Evolutionary conservation across 2,113 vertebrate species (phyloP).

Genomic region (Grantiella picta): DNA sequence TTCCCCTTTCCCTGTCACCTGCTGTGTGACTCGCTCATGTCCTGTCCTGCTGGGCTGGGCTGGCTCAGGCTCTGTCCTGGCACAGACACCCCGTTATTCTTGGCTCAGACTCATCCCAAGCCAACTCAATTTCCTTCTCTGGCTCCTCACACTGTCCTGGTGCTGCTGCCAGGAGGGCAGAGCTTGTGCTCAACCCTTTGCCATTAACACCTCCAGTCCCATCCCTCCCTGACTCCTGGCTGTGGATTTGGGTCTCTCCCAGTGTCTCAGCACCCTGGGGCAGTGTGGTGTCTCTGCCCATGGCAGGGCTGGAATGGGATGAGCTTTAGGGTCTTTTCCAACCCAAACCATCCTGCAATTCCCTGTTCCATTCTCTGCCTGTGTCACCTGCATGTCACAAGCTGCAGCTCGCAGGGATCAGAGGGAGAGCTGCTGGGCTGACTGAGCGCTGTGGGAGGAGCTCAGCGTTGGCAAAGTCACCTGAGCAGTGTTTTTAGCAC

Average conservation of each 20-base stretch:
- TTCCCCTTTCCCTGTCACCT: background rate
- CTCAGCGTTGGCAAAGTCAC: fast-evolving
- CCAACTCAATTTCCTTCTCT: background rate
- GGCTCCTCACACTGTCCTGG: fast-evolving
- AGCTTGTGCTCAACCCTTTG: background rate
- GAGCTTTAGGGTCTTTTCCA: background rate
- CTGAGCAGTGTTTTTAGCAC: fast-evolving
- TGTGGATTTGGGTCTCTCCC: background rate
- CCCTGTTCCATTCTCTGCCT: background rate
- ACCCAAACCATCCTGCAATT: background rate
- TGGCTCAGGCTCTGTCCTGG: background rate
- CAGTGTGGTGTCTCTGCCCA: background rate
- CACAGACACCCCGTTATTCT: background rate
- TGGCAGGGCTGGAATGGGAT: background rate
- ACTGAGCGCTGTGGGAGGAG: background rate
- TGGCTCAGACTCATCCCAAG: background rate
- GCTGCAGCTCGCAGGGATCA: background rate
- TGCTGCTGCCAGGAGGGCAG: background rate
- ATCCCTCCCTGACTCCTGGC: fast-evolving
- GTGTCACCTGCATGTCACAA: background rate
- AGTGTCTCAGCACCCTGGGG: background rate
- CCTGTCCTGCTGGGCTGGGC: background rate
- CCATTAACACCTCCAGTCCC: background rate
- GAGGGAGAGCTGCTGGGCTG: background rate
- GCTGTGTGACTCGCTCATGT: background rate